These are phyloP conservation scores for Megaceryle torquata DNA, from an alignment of 2,113 vertebrate species.

Conservation along the genomic window DNA sequence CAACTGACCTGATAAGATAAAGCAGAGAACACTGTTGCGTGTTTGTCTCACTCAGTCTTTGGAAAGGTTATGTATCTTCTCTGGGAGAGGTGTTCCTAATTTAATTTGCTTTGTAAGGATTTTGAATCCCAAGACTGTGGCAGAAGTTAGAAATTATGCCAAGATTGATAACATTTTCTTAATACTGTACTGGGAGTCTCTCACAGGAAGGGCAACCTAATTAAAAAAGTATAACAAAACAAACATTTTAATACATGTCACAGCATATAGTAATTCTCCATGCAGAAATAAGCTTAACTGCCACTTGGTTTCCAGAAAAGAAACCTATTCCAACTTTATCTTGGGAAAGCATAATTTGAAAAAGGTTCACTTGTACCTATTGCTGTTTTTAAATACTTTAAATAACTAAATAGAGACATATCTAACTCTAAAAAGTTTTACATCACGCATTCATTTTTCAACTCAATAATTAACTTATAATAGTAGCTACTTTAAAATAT, in stretches of 20 bases:
- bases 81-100: neutral
- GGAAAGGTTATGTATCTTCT: neutral
- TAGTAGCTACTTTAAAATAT: neutral
- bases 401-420: neutral
- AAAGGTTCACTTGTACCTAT: neutral
- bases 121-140: neutral
- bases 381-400: neutral
- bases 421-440: neutral
- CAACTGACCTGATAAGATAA: neutral
- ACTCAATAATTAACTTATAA: neutral
- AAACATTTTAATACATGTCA: neutral
- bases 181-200: neutral
- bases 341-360: neutral
- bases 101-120: slow-evolving; percentile 28
- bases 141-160: neutral
- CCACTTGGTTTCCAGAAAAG: neutral
- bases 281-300: neutral
- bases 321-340: neutral
- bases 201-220: slow-evolving; percentile 4
- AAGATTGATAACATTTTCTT: neutral
- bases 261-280: neutral
- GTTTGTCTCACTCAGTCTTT: neutral
- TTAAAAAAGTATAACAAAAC: slow-evolving; percentile 38
- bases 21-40: neutral
- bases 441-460: neutral